Percentiles rank a stretch among this genome's conserved stretches.
Evolutionary conservation across 1,140 invertebrate genomes (phyloP).

Genomic region (Amphibalanus amphitrite): DNA sequence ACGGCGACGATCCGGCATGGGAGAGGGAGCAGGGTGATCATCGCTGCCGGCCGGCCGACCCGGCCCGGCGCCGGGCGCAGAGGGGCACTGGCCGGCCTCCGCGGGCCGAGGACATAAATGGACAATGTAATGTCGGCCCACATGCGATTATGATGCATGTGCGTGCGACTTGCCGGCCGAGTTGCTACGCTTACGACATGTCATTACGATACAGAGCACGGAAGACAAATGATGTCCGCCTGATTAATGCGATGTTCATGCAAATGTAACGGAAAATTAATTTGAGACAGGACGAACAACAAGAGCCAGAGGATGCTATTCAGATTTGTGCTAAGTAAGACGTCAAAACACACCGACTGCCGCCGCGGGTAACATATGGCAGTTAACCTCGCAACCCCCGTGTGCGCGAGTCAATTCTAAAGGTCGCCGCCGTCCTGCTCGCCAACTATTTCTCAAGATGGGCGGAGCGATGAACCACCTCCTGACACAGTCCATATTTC

Average conservation of each 20-base stretch:
- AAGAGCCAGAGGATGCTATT: neutral
- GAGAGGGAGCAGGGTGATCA: too few species aligned
- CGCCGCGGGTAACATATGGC: neutral
- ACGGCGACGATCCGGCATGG: too few species aligned
- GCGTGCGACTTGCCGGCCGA: neutral
- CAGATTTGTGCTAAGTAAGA: neutral
- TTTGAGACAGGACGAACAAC: neutral
- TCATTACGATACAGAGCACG: neutral
- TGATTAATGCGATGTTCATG: neutral
- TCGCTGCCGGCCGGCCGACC: too few species aligned
- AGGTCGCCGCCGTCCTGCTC: too few species aligned
- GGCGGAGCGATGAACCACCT: too few species aligned
- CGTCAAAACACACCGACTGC: neutral
- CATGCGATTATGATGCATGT: neutral
- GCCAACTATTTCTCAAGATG: too few species aligned
- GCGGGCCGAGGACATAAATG: neutral
- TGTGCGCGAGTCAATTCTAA: neutral
- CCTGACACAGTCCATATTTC: too few species aligned
- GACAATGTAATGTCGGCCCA: neutral
- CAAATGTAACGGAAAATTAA: conserved; percentile 1
- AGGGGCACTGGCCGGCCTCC: too few species aligned
- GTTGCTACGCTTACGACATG: neutral
- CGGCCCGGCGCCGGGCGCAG: too few species aligned
- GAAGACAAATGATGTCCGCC: neutral
- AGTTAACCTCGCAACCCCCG: neutral